Percentiles rank a stretch among this genome's conserved stretches.
phyloP scores from a whole-genome alignment of 2,113 vertebrate species.

The Nibea albiflora region DNA sequence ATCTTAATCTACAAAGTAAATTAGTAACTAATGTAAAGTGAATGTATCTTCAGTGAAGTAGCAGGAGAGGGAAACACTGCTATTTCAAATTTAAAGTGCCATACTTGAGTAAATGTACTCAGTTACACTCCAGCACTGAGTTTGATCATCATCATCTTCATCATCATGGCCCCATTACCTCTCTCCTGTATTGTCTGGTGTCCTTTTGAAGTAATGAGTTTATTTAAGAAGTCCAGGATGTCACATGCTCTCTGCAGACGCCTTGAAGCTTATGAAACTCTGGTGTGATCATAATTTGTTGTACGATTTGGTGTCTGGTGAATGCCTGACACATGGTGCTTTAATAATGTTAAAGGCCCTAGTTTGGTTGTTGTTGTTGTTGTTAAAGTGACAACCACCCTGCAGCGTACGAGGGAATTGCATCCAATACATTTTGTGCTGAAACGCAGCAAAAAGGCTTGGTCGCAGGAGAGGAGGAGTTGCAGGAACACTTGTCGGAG shows the following conservation, averaged over 20 bases:
- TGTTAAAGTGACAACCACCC: conserved; percentile 11
- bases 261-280: not conserved
- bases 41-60: not conserved
- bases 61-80: not conserved
- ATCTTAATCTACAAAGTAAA: not conserved
- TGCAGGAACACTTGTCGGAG: not conserved
- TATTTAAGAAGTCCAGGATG: not conserved
- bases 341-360: not conserved
- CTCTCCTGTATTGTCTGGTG: not conserved
- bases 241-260: not conserved
- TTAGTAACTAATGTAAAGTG: not conserved
- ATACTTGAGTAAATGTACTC: not conserved
- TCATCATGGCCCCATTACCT: not conserved
- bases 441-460: not conserved
- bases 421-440: not conserved
- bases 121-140: not conserved
- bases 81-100: not conserved
- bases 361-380: not conserved
- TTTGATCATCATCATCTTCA: not conserved
- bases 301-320: not conserved
- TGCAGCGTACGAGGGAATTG: not conserved
- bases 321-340: not conserved
- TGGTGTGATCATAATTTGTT: not conserved
- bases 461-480: not conserved
- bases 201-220: no score